Percentiles rank a stretch among this genome's conserved stretches.
phyloP scores from a whole-genome alignment of 2,888 invertebrate species.

The Omphaloscelis lunosa region DNA sequence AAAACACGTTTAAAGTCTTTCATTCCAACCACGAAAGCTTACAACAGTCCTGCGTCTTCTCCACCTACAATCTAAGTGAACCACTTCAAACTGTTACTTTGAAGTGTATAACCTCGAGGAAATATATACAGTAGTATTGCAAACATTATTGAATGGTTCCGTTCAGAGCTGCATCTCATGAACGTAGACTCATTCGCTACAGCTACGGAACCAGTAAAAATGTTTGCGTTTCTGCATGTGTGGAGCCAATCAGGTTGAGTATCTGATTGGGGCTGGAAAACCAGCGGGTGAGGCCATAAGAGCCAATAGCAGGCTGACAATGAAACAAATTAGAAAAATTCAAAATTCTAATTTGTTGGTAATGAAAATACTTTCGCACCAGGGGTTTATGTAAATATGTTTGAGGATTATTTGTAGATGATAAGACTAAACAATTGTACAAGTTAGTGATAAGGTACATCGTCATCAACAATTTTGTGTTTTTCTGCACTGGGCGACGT shows the following conservation, averaged over 20 bases:
- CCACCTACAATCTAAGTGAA: slow-evolving; percentile 24
- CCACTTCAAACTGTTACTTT: slow-evolving; percentile 34
- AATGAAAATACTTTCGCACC: slow-evolving; percentile 7
- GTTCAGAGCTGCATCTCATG: slow-evolving; percentile 45
- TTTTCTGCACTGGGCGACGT: too few species aligned
- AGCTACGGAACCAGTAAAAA: slow-evolving; percentile 62
- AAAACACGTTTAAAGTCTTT: slow-evolving; percentile 24
- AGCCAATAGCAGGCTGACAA: background rate
- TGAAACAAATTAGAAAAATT: background rate
- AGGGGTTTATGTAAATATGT: background rate
- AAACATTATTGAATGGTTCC: slow-evolving; percentile 52
- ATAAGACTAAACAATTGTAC: too few species aligned
- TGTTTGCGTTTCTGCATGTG: slow-evolving; percentile 63
- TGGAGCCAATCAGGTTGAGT: slow-evolving; percentile 66
- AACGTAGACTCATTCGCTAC: slow-evolving; percentile 47
- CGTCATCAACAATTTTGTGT: too few species aligned
- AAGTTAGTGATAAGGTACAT: too few species aligned
- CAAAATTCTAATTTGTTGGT: background rate
- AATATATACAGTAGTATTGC: slow-evolving; percentile 57
- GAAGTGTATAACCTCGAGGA: slow-evolving; percentile 22
- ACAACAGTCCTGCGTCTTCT: background rate
- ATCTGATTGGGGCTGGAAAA: slow-evolving; percentile 53
- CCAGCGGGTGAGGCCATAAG: slow-evolving; percentile 16
- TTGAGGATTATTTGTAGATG: background rate
- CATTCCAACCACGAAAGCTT: background rate